Evolutionary conservation across 2,797 vertebrate species (phyloP), one percentile per base, ranked within the genome.

Genomic region (Paguma larvata): DNA sequence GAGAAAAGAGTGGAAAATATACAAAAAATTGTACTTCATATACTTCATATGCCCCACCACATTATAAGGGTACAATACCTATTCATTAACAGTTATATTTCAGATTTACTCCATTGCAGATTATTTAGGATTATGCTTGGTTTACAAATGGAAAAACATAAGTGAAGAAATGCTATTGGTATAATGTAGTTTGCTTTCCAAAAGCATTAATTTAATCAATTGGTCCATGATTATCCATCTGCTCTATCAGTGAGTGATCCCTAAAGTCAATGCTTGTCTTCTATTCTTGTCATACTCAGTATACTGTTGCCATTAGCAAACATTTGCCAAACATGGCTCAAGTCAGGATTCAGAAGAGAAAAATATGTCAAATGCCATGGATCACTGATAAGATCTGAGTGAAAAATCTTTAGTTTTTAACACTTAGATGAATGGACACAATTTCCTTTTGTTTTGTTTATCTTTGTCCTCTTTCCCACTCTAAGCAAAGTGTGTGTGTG

Each of bases 221-320:
- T 92, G 78, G n/a, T 59, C 91, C 56, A 44, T 96, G 85, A 94
- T 95, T 85, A 85, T 88, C 51, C 80, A 87, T 94, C 78, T 91
- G 67, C 72, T 96, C 12, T 92, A 82, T n/a, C 72, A 95, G 46
- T 38, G 72, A 87, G 94, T 88, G 82, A 88, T 92, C 62, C 87
- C 82, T 92, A 88, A 85, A 90, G 78, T 95, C 78, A 95, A 51
- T 88, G 41, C 27, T 95, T 94, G 62, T 88, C 77, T 96, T 97
- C 41, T 89, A 23, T 93, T 65, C n/a, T 89, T 94, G 23, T 92
- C 84, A 92, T 92, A 70, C 41, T 89, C 62, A 77, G 41, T 92
- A 95, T 11, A 25, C 46, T 96, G 10, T 85, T 96, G 67, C 78
- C 34, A 87, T 95, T 95, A 85, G 44, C 92, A 93, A 97, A 80